A percentile compares a stretch with the other conserved stretches of the same genome.
Evolutionary conservation across 2,797 vertebrate genomes (phyloP).

Genomic region (Falco berigora): DNA sequence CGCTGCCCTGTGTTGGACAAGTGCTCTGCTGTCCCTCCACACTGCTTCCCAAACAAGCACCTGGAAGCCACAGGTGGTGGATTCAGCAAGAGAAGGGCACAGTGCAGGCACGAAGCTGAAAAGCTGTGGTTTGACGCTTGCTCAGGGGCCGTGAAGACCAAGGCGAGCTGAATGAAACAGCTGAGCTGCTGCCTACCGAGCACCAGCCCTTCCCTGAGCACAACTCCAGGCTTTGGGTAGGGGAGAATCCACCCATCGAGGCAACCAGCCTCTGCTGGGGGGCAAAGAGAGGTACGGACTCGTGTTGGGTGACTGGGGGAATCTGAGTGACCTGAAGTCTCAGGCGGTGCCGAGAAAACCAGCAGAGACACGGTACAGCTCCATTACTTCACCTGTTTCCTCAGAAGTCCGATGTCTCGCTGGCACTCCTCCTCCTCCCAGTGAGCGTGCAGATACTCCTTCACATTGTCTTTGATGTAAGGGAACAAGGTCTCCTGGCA

Average conservation of each 20-base stretch:
- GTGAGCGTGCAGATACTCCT: conserved; percentile 85
- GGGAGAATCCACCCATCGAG: fast-evolving
- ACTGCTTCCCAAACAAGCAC: not conserved
- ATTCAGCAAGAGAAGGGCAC: not conserved
- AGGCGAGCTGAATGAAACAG: not conserved
- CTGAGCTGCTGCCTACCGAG: not conserved
- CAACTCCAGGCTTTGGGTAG: not conserved
- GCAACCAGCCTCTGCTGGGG: not conserved
- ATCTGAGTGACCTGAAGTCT: fast-evolving
- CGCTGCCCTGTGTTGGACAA: not conserved
- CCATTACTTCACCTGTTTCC: conserved; percentile 84
- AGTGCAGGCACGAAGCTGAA: not conserved
- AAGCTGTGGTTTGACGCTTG: not conserved
- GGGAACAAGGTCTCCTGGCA: conserved; percentile 90
- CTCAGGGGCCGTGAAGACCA: not conserved
- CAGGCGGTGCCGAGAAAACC: no score
- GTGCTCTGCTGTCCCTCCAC: not conserved
- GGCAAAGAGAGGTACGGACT: not conserved
- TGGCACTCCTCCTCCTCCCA: conserved; percentile 97
- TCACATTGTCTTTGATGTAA: conserved; percentile 88
- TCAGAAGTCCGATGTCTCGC: conserved; percentile 86
- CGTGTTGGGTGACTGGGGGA: not conserved
- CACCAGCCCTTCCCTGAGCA: not conserved
- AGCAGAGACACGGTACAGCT: fast-evolving
- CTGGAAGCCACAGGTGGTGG: not conserved